Base-by-base conservation (phyloP, 53 echinoderm and acorn worm genomes). In the Echinometra lucunter region DNA sequence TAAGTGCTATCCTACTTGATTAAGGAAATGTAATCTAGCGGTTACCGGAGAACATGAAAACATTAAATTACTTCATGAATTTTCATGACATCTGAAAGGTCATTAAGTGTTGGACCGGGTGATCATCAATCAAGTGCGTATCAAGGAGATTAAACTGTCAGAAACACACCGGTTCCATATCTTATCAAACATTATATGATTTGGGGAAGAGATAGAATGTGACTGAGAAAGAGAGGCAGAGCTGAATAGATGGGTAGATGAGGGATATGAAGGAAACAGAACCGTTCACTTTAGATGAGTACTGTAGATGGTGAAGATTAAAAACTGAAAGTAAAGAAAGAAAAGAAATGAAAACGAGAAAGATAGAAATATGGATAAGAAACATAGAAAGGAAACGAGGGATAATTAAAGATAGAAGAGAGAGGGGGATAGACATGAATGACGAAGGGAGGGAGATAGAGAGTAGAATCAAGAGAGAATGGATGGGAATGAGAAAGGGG, bases 31-130 rank as follows among this genome's bases (percentile, higher is more conserved):
- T 85, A 85, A 49, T 85, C 4, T 13, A 49, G 47, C 45, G 27
- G 49, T 85, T 53, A 85, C 85, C 2, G 30, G 85, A 5, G 45
- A 85, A 85, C 85, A 85, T 85, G 49, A 85, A 49, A 85, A 85
- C 85, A 85, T 85, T 28, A 85, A 53, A 49, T 85, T 47, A 85
- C 49, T 85, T 53, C 85, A 85, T 85, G 49, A 85, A 85, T 85
- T 85, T 85, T 85, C 85, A 85, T 85, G 85, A 49, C 85, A 49
- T 85, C 85, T 37, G 49, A 85, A 85, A 85, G 49, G n/a, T 85
- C 85, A 85, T 85, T 85, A n/a, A 85, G 28, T 49, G 45, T 1
- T 13, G 45, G 13, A 47, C 28, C 85, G n/a, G 49, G 27, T 49
- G 25, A n/a, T 53, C 85, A 85, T 85, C 85, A 4, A 85, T 85